A percentile compares a stretch with the other conserved stretches of the same genome.
Evolutionary conservation across 2,113 vertebrate genomes (phyloP).

Genomic region (Apteryx mantelli): DNA sequence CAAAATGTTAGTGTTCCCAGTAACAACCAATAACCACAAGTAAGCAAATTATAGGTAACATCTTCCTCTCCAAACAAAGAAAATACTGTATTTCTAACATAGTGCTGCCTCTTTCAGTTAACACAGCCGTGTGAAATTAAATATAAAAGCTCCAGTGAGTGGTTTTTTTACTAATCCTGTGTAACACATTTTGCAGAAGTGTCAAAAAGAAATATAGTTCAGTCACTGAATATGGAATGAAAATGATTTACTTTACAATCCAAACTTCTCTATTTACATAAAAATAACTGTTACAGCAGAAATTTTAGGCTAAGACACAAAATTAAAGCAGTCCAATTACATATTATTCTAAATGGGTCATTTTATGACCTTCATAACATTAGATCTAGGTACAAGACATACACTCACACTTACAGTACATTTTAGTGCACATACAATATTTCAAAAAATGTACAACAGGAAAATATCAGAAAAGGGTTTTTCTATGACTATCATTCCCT

Average conservation of each 20-base stretch:
- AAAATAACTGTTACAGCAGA: conserved; percentile 61
- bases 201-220: conserved; percentile 66
- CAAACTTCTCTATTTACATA: conserved; percentile 61
- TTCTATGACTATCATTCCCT: background rate
- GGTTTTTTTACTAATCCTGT: conserved; percentile 62
- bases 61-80: conserved; percentile 47
- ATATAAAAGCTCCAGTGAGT: conserved; percentile 45
- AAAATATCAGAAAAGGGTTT: background rate
- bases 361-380: conserved; percentile 17
- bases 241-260: conserved; percentile 71
- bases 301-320: conserved; percentile 47
- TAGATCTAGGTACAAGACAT: conserved; percentile 8
- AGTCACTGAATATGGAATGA: conserved; percentile 2
- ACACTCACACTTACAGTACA: background rate
- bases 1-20: background rate
- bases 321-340: conserved; percentile 21
- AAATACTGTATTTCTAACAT: conserved; percentile 37
- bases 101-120: conserved; percentile 59
- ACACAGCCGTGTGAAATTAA: conserved; percentile 68
- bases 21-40: conserved; percentile 60
- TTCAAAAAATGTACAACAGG: background rate
- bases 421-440: background rate
- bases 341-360: conserved; percentile 14
- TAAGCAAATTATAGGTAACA: conserved; percentile 68
- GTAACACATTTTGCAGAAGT: conserved; percentile 67